Evolutionary conservation across 1,140 invertebrate species (phyloP), one percentile per base, ranked within the genome.

Genomic region (Drosophila kepulauana): DNA sequence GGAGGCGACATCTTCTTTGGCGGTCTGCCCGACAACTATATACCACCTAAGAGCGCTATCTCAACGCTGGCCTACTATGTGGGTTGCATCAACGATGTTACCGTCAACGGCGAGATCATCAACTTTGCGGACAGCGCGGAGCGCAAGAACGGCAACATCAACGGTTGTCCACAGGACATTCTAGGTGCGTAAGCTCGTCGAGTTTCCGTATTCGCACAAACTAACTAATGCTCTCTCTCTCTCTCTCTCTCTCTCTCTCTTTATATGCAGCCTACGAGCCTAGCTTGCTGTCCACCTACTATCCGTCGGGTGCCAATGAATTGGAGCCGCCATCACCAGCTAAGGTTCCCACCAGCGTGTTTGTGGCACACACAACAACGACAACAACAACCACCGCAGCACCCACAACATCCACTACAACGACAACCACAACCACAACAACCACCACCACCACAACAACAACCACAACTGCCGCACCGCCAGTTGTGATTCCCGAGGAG

Each of bases 11-110:
- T 99, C 2, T 99, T 96, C 92, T 95, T 99, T 72, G 98, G 98
- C 41, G 98, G 97, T 5, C 92, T 97, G 2, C 96, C 97, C 1
- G 92, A 94, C 1, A 93, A 93, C 8, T 95, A 95, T 56, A 92
- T 93, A 10, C 70, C 92, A 2, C 79, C 81, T 10, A 80, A 82
- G 16, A 88, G 87, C 6, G 92, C 80, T 4, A 67, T 93, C 1
- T 92, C 91, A 3, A 93, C 90, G 0, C 86, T 91, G 5, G 88
- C 91, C 65, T 94, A 95, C n/a, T 98, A 98, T 79, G 93, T 94
- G 59, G 98, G 98, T 1, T 99, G 98, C 87, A 95, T 99, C 51
- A 96, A 96, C 16, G 98, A 99, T 91, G 95, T 96, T 0, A 98
- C 96, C 0, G 92, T 98, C 0, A 98, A 98, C 85, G 96, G 96